These are phyloP conservation scores for Eupithecia subfuscata DNA, from an alignment of 2,888 invertebrate species.

Conservation along the genomic window DNA sequence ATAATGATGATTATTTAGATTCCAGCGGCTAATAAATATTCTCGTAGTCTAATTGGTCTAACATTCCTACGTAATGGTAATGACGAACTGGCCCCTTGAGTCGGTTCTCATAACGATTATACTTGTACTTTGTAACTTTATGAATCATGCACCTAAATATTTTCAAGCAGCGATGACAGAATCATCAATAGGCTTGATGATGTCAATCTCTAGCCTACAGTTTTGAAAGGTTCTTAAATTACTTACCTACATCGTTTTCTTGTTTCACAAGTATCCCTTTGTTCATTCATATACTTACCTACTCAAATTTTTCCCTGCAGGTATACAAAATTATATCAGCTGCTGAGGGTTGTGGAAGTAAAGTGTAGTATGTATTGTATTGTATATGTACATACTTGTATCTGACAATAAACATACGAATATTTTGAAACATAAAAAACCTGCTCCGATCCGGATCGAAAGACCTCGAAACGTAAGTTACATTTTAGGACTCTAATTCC, in stretches of 20 bases:
- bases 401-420: background rate
- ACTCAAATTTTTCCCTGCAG: background rate
- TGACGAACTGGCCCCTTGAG: constrained; percentile 54
- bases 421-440: constrained; percentile 26
- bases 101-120: constrained; percentile 48
- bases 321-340: background rate
- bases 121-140: constrained; percentile 38
- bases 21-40: constrained; percentile 30
- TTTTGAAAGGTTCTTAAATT: background rate
- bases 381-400: background rate
- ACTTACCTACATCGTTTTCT: background rate
- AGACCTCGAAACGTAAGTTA: constrained; percentile 22
- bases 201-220: constrained; percentile 16
- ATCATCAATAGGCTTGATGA: constrained; percentile 15
- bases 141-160: constrained; percentile 45
- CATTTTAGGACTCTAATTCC: constrained; percentile 19
- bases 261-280: background rate
- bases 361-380: background rate
- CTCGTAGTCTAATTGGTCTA: constrained; percentile 57
- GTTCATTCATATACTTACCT: background rate
- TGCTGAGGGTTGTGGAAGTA: background rate
- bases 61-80: constrained; percentile 66
- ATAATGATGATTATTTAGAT: constrained; percentile 33
- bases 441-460: constrained; percentile 38
- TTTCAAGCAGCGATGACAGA: constrained; percentile 5